Evolutionary conservation across 2,797 vertebrate genomes (phyloP), one percentile per base, ranked within the genome.

Genomic region (Sebastes baramenuke): DNA sequence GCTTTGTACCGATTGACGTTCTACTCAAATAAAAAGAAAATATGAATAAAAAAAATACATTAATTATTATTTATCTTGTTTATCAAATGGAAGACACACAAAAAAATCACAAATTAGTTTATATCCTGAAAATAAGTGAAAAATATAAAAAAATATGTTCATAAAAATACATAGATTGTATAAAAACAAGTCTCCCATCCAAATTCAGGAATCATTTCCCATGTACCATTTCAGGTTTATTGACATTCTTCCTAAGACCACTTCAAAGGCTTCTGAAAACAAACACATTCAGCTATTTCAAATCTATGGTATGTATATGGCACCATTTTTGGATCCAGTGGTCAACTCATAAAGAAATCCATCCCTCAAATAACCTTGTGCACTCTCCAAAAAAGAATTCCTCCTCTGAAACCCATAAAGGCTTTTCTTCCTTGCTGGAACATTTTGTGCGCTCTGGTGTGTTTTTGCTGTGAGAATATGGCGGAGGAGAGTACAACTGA

Each of bases 321-420:
- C 22, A 16, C 52, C 36, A 55, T 30, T 55, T 87, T 77, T 89
- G 56, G 76, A 77, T 73, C 32, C 24, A 78, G 79, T 58, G 77
- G 74, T 83, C 68, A 79, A 24, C 56, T 68, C 79, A 11, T 84
- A 36, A 74, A 84, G 71, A 87, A 24, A 82, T 65, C 52, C 69
- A 82, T 69, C 46, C 69, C 25, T 81, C 8, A 52, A 78, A 83
- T 65, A 87, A 84, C 67, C 67, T 38, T 68, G 49, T 65, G 36
- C 42, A 25, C 69, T 75, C 18, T 93, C 82, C 86, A 91, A 80
- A 66, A 70, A 58, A 30, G 42, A 92, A 92, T 89, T 92, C 84
- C 82, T 79, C 73, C 36, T 72, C 79, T 87, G 73, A 75, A 93
- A 82, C 79, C 65, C 80, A 83, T 87, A 80, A 89, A 88, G 70